phyloP scores from a whole-genome alignment of 64 coral and sea anemone genomes.

The Stylophora pistillata region DNA sequence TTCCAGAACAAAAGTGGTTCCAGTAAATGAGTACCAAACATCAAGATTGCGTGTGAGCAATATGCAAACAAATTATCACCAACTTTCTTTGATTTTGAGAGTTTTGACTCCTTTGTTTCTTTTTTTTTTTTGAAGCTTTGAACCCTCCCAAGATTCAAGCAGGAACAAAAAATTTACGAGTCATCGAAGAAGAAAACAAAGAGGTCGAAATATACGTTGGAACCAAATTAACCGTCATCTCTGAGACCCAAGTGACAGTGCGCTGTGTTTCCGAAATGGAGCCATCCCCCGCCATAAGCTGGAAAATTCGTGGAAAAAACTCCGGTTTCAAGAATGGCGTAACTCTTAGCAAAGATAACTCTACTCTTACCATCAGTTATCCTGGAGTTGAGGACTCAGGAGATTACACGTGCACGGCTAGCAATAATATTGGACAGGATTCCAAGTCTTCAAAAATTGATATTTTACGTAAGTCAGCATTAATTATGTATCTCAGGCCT shows the following conservation, averaged over 20 bases:
- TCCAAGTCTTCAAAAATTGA: conserved; percentile 53
- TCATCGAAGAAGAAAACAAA: conserved; percentile 36
- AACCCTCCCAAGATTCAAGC: conserved; percentile 62
- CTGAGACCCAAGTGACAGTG: conserved; percentile 60
- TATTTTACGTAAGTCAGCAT: conserved; percentile 47
- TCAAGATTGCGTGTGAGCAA: too few species aligned
- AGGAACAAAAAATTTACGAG: conserved; percentile 3
- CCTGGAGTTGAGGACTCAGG: conserved; percentile 54
- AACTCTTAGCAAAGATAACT: conserved; percentile 61
- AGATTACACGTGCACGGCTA: conserved; percentile 52
- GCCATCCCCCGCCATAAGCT: conserved; percentile 40
- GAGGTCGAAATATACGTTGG: conserved; percentile 56
- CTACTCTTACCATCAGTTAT: conserved; percentile 33
- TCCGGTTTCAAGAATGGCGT: conserved; percentile 17
- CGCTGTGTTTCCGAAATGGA: conserved; percentile 51
- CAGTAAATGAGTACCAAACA: too few species aligned
- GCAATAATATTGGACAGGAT: conserved; percentile 64
- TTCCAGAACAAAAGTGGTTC: too few species aligned
- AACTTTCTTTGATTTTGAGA: too few species aligned
- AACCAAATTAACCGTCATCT: conserved; percentile 73
- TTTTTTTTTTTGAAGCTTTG: neutral
- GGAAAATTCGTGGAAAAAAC: conserved; percentile 61
- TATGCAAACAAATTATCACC: too few species aligned
- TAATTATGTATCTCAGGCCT: neutral
- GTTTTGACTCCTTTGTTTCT: neutral